Evolutionary conservation across 1,140 invertebrate genomes (phyloP).

Genomic region (Antheraea pernyi): DNA sequence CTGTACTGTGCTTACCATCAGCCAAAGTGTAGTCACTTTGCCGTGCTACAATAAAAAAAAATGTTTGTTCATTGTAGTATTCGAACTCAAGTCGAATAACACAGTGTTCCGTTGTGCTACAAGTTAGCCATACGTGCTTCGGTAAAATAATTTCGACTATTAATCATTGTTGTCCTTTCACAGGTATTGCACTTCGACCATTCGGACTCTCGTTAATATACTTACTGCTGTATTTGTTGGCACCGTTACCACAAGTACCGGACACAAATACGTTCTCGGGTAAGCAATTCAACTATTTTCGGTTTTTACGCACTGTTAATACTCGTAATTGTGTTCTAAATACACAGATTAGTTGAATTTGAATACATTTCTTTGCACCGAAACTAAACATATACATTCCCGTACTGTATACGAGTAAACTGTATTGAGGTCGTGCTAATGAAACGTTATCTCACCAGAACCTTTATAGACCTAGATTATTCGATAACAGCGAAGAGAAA

Average conservation of each 20-base stretch:
- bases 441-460: slow-evolving; percentile 6
- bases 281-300: slow-evolving; percentile 50
- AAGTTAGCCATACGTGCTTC: no score
- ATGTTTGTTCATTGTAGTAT: background rate
- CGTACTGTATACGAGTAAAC: background rate
- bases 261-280: slow-evolving; percentile 85
- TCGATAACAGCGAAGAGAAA: background rate
- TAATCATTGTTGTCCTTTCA: slow-evolving; percentile 47
- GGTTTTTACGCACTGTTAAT: background rate
- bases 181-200: slow-evolving; percentile 92
- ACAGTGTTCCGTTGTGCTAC: no score
- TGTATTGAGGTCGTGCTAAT: slow-evolving; percentile 10
- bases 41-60: no score
- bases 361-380: background rate
- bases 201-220: slow-evolving; percentile 92
- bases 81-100: background rate
- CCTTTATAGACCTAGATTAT: slow-evolving; percentile 2
- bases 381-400: background rate
- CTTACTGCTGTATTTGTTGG: slow-evolving; percentile 88
- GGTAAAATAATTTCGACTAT: no score
- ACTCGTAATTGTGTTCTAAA: background rate
- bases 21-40: no score
- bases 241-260: slow-evolving; percentile 89
- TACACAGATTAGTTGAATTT: background rate
- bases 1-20: no score